Base-by-base conservation (phyloP, 1,140 invertebrate genomes). In the Danaus plexippus region DNA sequence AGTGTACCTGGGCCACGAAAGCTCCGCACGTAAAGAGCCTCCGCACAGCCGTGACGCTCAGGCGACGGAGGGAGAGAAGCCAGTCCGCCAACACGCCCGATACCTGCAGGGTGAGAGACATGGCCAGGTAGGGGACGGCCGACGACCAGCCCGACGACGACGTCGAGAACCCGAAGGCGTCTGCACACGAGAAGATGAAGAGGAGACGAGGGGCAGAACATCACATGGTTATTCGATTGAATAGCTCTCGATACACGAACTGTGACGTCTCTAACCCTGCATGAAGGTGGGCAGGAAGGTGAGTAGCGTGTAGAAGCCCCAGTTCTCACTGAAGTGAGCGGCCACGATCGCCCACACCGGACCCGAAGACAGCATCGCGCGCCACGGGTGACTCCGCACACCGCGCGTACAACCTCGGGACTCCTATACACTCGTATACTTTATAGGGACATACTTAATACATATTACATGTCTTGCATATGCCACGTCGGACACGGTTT, bases 261-360 rank as follows among this genome's bases (percentile, higher is more conserved):
- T 1, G 15, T 6, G 7, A 32, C 22, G 22, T 55, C 13, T 54
- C 22, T 32, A 71, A 94, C 94, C 93, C 88, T 91, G 94, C 90
- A 98, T 93, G 81, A 96, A 98, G 43, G 93, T 96, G 4, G 97
- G 97, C 40, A 98, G 85, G 67, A 96, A 94, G 0, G 96, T 97
- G 0, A 97, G 89, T 75, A 97, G 89, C 0, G 95, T 97, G 75
- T 98, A 98, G 84, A 97, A 97, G 11, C 96, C 96, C 96, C 96
- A 98, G 85, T 98, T 98, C 83, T 98, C 96, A 56, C 94, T 93
- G 85, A 97, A 97, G 80, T 98, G 96, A 4, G 96, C 95, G 12
- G 92, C 90, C 12, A 95, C 91, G 50, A 97, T 96, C 0, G 96
- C 96, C 94, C 96, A 97, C 2, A 98, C 95, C 0, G 96, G 92